Evolutionary conservation across 2,113 vertebrate species (phyloP).

Genomic region (Acrocephalus arundinaceus): DNA sequence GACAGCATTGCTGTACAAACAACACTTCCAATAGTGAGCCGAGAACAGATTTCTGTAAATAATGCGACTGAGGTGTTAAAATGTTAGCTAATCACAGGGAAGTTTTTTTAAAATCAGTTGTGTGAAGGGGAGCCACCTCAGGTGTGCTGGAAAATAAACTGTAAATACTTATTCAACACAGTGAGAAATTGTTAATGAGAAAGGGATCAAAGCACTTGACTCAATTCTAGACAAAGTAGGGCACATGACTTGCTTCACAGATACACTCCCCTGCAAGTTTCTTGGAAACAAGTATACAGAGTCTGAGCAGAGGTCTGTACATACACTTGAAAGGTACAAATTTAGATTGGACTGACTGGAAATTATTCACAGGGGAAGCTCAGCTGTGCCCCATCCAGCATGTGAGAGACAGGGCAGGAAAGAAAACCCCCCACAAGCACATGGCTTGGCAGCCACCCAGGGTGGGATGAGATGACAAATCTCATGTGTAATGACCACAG

Average conservation of each 20-base stretch:
- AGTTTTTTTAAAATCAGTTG: neutral
- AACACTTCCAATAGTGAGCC: neutral
- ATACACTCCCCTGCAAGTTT: neutral
- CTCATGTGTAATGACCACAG: neutral
- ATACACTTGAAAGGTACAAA: neutral
- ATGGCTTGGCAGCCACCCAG: neutral
- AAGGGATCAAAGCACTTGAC: neutral
- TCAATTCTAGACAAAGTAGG: neutral
- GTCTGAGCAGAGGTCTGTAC: neutral
- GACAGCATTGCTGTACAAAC: neutral
- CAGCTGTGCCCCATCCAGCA: neutral
- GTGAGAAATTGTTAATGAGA: constrained; percentile 30
- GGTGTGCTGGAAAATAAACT: constrained; percentile 17
- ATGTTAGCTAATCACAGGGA: neutral
- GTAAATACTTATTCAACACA: neutral
- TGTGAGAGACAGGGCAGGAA: neutral
- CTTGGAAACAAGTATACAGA: neutral
- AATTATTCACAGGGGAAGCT: neutral
- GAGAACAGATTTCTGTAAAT: constrained; percentile 3
- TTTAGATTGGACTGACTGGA: neutral
- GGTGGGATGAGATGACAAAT: neutral
- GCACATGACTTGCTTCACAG: neutral
- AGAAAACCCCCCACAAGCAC: neutral
- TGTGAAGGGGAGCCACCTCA: neutral
- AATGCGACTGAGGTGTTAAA: neutral